phyloP scores from a whole-genome alignment of 1,140 invertebrate species.

The Ruditapes philippinarum region DNA sequence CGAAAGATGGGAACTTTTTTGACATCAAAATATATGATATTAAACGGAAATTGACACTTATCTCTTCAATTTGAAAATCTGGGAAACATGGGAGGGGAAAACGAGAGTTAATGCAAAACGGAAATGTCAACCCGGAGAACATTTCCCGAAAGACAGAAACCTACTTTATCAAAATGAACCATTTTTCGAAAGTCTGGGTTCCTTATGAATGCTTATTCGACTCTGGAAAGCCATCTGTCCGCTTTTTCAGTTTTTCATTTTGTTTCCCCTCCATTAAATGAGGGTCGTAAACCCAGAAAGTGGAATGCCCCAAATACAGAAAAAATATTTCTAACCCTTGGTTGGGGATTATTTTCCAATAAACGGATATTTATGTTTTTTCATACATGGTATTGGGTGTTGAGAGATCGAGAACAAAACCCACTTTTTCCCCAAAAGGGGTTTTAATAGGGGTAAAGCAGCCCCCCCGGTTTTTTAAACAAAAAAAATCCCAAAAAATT shows the following conservation, averaged over 20 bases:
- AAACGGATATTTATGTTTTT: slow-evolving; percentile 58
- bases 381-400: slow-evolving; percentile 67
- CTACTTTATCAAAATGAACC: slow-evolving; percentile 26
- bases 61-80: neutral
- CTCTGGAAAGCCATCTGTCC: slow-evolving; percentile 21
- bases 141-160: slow-evolving; percentile 38
- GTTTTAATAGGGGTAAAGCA: neutral
- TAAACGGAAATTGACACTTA: slow-evolving; percentile 72
- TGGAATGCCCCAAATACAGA: slow-evolving; percentile 68
- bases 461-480: slow-evolving; percentile 1
- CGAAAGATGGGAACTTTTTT: slow-evolving; percentile 71
- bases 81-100: neutral
- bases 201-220: slow-evolving; percentile 69
- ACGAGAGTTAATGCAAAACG: neutral
- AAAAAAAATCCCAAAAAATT: neutral
- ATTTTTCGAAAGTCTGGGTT: slow-evolving; percentile 60
- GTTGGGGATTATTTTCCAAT: slow-evolving; percentile 66
- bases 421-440: neutral
- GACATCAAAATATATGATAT: slow-evolving; percentile 76
- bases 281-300: slow-evolving; percentile 67
- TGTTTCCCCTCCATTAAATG: slow-evolving; percentile 59
- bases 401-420: neutral
- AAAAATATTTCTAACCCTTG: slow-evolving; percentile 51
- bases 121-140: neutral
- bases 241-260: slow-evolving; percentile 69